Conservation (phyloP, 2,113 vertebrate species). For the Okapia johnstoni region DNA sequence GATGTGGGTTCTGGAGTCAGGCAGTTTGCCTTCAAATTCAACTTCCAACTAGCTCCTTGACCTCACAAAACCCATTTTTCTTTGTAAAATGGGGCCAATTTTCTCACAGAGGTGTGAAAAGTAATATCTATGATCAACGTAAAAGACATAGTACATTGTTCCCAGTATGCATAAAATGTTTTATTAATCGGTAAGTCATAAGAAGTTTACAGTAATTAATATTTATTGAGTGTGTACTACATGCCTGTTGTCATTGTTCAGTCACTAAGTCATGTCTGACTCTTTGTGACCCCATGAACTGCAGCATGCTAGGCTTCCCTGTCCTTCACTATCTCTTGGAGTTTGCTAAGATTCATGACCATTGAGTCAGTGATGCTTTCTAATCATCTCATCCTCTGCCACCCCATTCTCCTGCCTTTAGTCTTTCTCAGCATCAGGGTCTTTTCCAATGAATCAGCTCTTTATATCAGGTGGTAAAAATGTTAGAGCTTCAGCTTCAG, state of each 20-base stretch:
- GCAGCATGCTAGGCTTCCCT: not conserved
- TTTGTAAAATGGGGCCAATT: not conserved
- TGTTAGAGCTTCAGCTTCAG: not conserved
- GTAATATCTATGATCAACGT: slow-evolving; percentile 5
- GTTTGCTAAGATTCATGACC: not conserved
- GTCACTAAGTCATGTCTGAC: not conserved
- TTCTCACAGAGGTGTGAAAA: not conserved
- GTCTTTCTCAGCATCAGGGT: not conserved
- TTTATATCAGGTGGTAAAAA: not conserved
- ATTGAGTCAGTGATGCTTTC: not conserved
- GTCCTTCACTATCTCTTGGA: not conserved
- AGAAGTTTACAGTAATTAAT: not conserved
- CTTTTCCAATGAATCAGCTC: not conserved
- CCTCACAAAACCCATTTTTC: not conserved
- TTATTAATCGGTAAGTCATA: not conserved
- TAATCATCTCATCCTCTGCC: not conserved
- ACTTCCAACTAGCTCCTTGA: not conserved
- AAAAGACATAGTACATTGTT: slow-evolving; percentile 11
- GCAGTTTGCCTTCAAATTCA: not conserved
- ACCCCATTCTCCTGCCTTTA: not conserved
- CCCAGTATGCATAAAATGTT: not conserved
- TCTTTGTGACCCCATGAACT: not conserved
- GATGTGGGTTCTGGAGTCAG: not conserved
- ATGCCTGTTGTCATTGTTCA: not conserved
- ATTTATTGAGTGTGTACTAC: not conserved